Conservation (phyloP, 2,888 invertebrate species). For the Pollenia labialis region DNA sequence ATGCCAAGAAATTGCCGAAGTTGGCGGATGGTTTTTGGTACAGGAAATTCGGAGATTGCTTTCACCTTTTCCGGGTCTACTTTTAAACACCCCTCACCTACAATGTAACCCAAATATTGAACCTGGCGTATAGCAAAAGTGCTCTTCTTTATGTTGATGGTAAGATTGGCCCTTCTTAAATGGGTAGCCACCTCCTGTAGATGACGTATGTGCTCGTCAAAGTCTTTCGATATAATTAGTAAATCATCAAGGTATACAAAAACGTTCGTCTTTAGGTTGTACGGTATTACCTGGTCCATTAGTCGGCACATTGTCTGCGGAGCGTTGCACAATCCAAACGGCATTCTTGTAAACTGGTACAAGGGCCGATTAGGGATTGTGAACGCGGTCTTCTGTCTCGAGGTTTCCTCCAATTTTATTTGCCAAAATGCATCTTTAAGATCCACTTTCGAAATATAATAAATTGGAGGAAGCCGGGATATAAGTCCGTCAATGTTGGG, state of each 20-base stretch:
- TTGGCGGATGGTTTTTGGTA: neutral
- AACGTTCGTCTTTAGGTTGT: slow-evolving; percentile 18
- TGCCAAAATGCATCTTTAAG: slow-evolving; percentile 7
- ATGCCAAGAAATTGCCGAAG: slow-evolving; percentile 11
- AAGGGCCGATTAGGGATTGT: slow-evolving; percentile 18
- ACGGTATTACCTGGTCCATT: slow-evolving; percentile 25
- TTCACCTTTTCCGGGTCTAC: neutral
- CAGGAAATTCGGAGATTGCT: neutral
- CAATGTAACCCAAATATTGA: slow-evolving; percentile 7
- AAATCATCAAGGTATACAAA: slow-evolving; percentile 17
- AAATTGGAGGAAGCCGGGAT: slow-evolving; percentile 40
- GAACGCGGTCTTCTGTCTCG: slow-evolving; percentile 22
- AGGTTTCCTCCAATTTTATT: slow-evolving; percentile 2
- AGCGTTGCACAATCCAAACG: too few relatives aligned
- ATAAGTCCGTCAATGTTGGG: slow-evolving; percentile 31
- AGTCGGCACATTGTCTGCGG: slow-evolving; percentile 18
- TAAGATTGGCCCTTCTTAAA: neutral
- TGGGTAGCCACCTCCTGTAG: slow-evolving; percentile 17
- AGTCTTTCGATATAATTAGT: slow-evolving; percentile 6
- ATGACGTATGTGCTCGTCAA: slow-evolving; percentile 10
- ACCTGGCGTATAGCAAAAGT: neutral
- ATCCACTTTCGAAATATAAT: slow-evolving; percentile 31
- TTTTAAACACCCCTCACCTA: slow-evolving; percentile 7
- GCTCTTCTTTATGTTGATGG: slow-evolving; percentile 15
- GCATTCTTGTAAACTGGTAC: too few relatives aligned